Evolutionary conservation across 2,113 vertebrate species (phyloP), one percentile per base, ranked within the genome.

Genomic region (Scomber japonicus): DNA sequence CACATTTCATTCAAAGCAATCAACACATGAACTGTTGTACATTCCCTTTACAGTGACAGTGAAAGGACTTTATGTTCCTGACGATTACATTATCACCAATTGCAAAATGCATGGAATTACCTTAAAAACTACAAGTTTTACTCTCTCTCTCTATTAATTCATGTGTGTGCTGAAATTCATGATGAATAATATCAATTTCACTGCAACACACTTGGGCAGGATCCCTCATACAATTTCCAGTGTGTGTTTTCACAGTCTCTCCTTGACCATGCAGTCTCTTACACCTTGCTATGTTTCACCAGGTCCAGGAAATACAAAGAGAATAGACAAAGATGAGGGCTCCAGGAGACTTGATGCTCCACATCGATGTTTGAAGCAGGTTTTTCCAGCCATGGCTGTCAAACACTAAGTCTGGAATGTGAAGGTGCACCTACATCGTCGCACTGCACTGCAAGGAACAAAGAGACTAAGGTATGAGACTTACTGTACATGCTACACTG

Each of bases 391-490:
- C 54, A 54, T 61, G 74, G 62, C 80, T 88, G 76, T 88, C 65
- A 87, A 78, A 86, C 65, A 71, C 55, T 65, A 62, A 75, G 64
- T 82, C 75, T 68, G 59, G 62, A 80, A 67, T n/a, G 40, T 59
- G 78, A 88, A 81, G 68, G 80, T 72, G 27, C 63, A 75, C 74
- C 86, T 75, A 74, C 83, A 88, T 46, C 68, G 72, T 55, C 1
- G 49, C 53, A 44, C 51, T 73, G 65, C 87, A 82, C 46, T 70
- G 54, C 75, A 27, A 70, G 64, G 75, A 83, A 91, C 80, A 91
- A 86, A 92, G 83, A 81, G 89, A 92, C 77, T 89, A 10, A 12
- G 30, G 48, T 21, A 84, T 86, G 75, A 90, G 60, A 64, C 49
- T 8, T n/a, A 35, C 49, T 64, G 76, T 14, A 56, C 62, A 63